phyloP scores from a whole-genome alignment of 2,888 invertebrate genomes.

The Ichneumoninae sp. region DNA sequence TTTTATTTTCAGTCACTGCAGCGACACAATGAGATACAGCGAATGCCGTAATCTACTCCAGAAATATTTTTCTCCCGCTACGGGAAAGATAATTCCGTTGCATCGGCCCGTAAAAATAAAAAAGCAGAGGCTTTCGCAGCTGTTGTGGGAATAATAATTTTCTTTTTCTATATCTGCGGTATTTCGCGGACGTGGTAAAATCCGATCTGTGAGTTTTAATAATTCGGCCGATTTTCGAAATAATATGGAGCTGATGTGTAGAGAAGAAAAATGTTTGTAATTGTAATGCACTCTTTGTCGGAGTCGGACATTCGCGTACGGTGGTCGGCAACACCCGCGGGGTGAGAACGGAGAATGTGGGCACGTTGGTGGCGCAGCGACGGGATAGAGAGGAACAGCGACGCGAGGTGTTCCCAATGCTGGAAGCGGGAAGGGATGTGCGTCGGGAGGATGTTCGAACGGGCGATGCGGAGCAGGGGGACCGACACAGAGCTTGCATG shows the following conservation, averaged over 20 bases:
- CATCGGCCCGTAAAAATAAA: not conserved
- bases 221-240: conserved; percentile 1
- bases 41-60: conserved; percentile 15
- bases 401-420: conserved; percentile 48
- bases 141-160: not conserved
- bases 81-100: not conserved
- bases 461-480: conserved; percentile 63
- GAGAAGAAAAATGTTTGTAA: conserved; percentile 24
- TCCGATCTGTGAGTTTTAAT: not conserved
- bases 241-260: not conserved
- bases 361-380: conserved; percentile 9
- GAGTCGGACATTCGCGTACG: not conserved
- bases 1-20: conserved; percentile 11
- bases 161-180: not conserved
- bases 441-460: conserved; percentile 68
- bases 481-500: conserved; percentile 54
- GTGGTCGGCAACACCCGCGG: conserved; percentile 33
- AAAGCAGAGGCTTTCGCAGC: not conserved
- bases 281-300: conserved; percentile 7
- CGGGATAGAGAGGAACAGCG: conserved; percentile 26
- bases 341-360: conserved; percentile 38
- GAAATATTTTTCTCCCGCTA: not conserved
- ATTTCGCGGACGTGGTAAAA: not conserved
- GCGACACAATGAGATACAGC: conserved; percentile 11
- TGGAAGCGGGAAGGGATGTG: conserved; percentile 49